phyloP scores from a whole-genome alignment of 2,113 vertebrate genomes.

The Charadrius vociferus region DNA sequence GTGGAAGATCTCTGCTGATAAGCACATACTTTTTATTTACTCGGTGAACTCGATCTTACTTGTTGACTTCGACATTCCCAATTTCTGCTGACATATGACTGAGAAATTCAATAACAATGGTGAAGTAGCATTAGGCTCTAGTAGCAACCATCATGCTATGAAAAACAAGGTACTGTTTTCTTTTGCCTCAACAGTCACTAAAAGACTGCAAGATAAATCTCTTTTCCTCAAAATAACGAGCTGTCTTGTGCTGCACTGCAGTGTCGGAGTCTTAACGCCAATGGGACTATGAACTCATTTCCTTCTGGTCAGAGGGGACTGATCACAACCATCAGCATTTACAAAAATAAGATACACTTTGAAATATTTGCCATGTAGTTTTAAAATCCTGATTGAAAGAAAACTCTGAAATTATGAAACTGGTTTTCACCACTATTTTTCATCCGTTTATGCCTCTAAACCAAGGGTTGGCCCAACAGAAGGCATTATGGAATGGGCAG shows the following conservation, averaged over 20 bases:
- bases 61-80: conserved; percentile 28
- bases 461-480: background rate
- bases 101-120: background rate
- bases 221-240: background rate
- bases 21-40: conserved; percentile 25
- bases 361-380: background rate
- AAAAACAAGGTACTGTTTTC: background rate
- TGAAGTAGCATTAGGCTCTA: background rate
- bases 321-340: background rate
- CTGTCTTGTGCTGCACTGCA: background rate
- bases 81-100: background rate
- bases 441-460: background rate
- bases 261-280: background rate
- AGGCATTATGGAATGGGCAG: background rate
- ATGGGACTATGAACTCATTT: background rate
- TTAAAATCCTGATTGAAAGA: background rate
- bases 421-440: background rate
- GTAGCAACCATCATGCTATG: background rate
- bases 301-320: background rate
- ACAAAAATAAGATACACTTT: background rate
- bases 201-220: background rate
- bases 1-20: conserved; percentile 44
- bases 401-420: background rate
- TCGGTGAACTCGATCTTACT: conserved; percentile 28
- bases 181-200: background rate